Evolutionary conservation across 2,797 vertebrate species (phyloP).

Genomic region (Hydrophis major): DNA sequence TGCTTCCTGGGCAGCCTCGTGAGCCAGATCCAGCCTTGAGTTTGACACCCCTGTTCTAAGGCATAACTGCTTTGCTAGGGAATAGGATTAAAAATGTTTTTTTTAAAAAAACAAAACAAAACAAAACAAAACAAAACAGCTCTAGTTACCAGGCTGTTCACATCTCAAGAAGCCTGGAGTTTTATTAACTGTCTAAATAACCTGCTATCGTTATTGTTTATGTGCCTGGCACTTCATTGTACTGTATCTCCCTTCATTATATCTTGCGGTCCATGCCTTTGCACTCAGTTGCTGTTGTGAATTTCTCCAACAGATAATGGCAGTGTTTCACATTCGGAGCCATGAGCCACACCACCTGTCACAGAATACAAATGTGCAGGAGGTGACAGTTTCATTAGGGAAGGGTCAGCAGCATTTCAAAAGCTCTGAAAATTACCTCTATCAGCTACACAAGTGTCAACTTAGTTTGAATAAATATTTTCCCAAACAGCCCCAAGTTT

Average conservation of each 20-base stretch:
- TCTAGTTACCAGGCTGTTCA: conserved; percentile 43
- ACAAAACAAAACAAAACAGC: conserved; percentile 7
- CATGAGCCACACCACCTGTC: conserved; percentile 47
- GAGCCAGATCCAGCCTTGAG: too few relatives aligned
- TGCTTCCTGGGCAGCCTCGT: too few relatives aligned
- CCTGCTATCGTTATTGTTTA: conserved; percentile 59
- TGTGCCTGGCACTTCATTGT: conserved; percentile 38
- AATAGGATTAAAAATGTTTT: conserved; percentile 50
- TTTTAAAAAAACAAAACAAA: neutral
- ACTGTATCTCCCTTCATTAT: conserved; percentile 46
- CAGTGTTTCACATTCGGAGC: conserved; percentile 70
- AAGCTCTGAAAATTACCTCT: conserved; percentile 74
- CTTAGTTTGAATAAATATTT: conserved; percentile 77
- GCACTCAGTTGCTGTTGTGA: conserved; percentile 66
- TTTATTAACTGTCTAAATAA: conserved; percentile 68
- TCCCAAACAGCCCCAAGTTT: conserved; percentile 65
- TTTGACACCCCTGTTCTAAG: conserved; percentile 57
- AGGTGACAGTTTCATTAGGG: conserved; percentile 76
- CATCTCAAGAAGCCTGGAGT: conserved; percentile 40
- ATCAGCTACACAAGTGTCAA: conserved; percentile 74
- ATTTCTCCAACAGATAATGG: conserved; percentile 70
- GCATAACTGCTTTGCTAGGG: conserved; percentile 61
- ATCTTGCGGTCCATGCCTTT: conserved; percentile 57
- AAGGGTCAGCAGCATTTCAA: conserved; percentile 77
- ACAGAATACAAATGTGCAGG: conserved; percentile 70